These are phyloP conservation scores for Magallana gigas DNA, from an alignment of 1,140 invertebrate genomes.

Conservation along the genomic window DNA sequence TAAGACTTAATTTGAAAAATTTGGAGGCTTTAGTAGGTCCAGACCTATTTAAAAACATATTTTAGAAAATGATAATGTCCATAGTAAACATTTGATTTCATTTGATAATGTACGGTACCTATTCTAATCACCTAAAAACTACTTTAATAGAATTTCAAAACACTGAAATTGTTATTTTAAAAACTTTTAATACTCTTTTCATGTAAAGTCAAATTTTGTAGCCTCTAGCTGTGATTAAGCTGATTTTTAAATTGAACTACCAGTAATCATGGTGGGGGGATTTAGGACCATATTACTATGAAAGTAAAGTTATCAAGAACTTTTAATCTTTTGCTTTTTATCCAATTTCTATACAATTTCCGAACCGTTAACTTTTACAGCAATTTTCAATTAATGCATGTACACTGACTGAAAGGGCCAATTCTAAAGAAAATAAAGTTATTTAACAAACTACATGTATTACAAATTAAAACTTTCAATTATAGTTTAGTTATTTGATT, in stretches of 20 bases:
- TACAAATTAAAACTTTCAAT: too few species aligned
- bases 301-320: not conserved
- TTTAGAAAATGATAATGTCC: not conserved
- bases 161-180: not conserved
- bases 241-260: not conserved
- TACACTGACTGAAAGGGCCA: not conserved
- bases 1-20: too few species aligned
- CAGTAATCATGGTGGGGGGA: not conserved
- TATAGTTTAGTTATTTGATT: too few species aligned
- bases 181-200: not conserved
- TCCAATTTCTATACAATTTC: not conserved
- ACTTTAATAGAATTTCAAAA: not conserved
- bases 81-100: not conserved
- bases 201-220: not conserved
- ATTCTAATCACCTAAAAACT: not conserved
- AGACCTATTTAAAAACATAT: too few species aligned
- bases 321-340: conserved; percentile 32
- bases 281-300: not conserved
- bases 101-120: not conserved
- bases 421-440: too few species aligned
- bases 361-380: not conserved
- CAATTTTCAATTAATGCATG: not conserved
- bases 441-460: too few species aligned
- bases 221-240: conserved; percentile 4
- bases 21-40: too few species aligned